Evolutionary conservation across 2,797 vertebrate genomes (phyloP).

Genomic region (Champsocephalus gunnari): DNA sequence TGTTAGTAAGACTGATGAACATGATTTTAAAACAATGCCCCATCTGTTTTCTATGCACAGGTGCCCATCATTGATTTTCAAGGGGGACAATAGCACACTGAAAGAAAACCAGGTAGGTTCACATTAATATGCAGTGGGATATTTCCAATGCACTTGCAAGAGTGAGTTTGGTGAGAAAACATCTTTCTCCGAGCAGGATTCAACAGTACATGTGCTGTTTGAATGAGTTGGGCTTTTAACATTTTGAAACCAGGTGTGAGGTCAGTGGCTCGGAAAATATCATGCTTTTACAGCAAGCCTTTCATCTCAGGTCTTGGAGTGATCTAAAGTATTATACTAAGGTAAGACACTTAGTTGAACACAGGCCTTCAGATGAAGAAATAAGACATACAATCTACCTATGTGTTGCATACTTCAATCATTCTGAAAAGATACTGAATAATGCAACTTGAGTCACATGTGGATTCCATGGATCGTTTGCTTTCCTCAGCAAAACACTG

Average conservation of each 20-base stretch:
- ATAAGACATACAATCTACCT: background rate
- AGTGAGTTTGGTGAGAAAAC: constrained; percentile 13
- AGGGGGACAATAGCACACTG: background rate
- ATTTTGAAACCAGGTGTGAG: constrained; percentile 40
- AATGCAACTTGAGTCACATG: constrained; percentile 8
- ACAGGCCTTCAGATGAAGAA: constrained; percentile 10
- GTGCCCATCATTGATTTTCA: constrained; percentile 20
- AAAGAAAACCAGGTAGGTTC: background rate
- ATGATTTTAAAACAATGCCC: constrained; percentile 28
- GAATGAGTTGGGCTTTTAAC: constrained; percentile 37
- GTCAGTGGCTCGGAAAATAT: constrained; percentile 30
- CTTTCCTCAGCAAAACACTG: too few relatives aligned
- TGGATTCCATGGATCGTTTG: too few relatives aligned
- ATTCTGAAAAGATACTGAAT: constrained; percentile 20
- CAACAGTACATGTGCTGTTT: constrained; percentile 24
- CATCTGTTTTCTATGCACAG: constrained; percentile 36
- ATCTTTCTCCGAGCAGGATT: constrained; percentile 3
- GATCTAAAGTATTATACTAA: constrained; percentile 35
- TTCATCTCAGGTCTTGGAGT: constrained; percentile 47
- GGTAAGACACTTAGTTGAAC: constrained; percentile 28
- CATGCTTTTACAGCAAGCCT: constrained; percentile 39
- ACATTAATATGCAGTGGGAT: background rate
- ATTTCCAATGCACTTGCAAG: constrained; percentile 1
- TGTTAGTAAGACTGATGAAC: constrained; percentile 20
- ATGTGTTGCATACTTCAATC: constrained; percentile 12